Evolutionary conservation across 2,797 vertebrate genomes (phyloP).

Genomic region (Carapus acus): DNA sequence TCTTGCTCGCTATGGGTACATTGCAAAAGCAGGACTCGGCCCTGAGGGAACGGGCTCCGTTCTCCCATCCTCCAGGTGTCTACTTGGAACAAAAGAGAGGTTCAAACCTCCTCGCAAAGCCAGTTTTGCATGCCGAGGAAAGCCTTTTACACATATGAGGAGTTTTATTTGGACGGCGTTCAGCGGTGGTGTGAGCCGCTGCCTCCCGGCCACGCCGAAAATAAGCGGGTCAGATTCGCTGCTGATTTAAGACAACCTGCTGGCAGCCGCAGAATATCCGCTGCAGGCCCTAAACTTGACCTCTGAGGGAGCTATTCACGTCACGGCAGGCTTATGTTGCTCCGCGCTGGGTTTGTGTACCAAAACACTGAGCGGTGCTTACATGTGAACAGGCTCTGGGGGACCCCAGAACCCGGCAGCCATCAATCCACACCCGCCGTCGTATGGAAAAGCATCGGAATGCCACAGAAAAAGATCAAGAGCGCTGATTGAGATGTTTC

Average conservation of each 20-base stretch:
- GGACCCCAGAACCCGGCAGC: no score
- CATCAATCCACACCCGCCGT: no score
- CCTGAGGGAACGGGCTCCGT: slow-evolving; percentile 13
- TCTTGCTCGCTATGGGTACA: slow-evolving; percentile 5
- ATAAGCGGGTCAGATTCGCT: slow-evolving; percentile 60
- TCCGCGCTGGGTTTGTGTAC: slow-evolving; percentile 11
- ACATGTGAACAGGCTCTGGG: no score
- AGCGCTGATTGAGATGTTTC: no score
- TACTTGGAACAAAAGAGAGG: no score
- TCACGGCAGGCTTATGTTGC: slow-evolving; percentile 41
- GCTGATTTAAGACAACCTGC: slow-evolving; percentile 48
- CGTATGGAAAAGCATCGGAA: no score
- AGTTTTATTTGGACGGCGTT: no score
- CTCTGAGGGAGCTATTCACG: slow-evolving; percentile 37
- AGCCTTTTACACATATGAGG: no score
- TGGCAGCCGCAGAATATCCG: slow-evolving; percentile 43
- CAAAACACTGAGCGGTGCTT: slow-evolving; percentile 10
- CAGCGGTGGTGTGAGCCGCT: slow-evolving; percentile 15
- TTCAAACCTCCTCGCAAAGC: no score
- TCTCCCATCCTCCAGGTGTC: slow-evolving; percentile 9
- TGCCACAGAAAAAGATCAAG: no score
- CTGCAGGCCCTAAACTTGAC: slow-evolving; percentile 48
- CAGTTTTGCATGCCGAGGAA: no score
- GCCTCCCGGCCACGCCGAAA: slow-evolving; percentile 46
- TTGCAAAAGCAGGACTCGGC: not conserved